These are phyloP conservation scores for Lacerta agilis DNA, from an alignment of 2,797 vertebrate species.

Conservation along the genomic window DNA sequence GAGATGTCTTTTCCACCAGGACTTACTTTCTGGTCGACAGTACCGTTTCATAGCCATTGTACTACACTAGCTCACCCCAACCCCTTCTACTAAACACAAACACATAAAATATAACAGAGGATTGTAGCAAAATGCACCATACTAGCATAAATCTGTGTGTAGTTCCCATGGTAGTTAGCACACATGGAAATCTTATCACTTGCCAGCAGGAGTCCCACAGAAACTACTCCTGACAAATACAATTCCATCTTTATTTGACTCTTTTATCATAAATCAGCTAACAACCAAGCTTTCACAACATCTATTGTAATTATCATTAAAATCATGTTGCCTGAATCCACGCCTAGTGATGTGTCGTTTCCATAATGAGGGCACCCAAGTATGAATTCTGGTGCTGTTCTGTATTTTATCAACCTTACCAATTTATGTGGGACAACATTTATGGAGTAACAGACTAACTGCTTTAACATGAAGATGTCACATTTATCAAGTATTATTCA, in stretches of 20 bases:
- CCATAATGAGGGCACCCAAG: constrained; percentile 9
- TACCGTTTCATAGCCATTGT: neutral
- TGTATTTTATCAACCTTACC: constrained; percentile 3
- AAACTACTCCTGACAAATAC: neutral
- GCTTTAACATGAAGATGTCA: constrained; percentile 19
- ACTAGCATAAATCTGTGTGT: neutral
- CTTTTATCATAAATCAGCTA: neutral
- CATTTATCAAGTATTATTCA: neutral
- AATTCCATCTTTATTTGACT: constrained; percentile 1
- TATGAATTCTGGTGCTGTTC: constrained; percentile 9
- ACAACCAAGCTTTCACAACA: neutral
- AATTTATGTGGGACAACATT: neutral
- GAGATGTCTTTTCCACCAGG: neutral
- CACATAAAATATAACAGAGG: neutral
- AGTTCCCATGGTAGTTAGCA: neutral
- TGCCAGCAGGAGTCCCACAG: neutral
- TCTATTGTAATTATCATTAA: constrained; percentile 13
- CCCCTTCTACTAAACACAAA: neutral
- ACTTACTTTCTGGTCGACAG: neutral
- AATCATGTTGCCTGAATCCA: constrained; percentile 13
- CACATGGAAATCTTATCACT: neutral
- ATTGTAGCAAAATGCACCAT: neutral
- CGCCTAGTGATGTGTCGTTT: constrained; percentile 3
- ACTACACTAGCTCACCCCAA: neutral
- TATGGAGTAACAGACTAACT: constrained; percentile 18